Conservation (phyloP, 1,140 invertebrate species). For the Dendrolimus punctatus region DNA sequence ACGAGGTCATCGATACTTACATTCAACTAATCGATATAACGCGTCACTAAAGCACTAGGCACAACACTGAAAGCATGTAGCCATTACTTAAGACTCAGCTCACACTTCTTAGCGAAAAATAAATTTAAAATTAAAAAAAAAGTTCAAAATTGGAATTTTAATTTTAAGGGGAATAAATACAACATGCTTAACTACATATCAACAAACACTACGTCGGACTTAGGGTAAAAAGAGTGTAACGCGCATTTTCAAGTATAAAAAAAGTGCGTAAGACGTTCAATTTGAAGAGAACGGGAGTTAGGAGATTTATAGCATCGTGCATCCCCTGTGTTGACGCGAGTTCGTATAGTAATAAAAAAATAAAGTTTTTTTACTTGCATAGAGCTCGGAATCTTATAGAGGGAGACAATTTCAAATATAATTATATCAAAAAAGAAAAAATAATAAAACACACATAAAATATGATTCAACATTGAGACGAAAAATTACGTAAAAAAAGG, state of each 20-base stretch:
- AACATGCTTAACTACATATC: constrained; percentile 43
- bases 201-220: constrained; percentile 3
- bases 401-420: constrained; percentile 55
- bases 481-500: constrained; percentile 37
- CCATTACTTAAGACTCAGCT: constrained; percentile 32
- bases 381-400: constrained; percentile 60
- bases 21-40: constrained; percentile 14
- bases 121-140: constrained; percentile 25
- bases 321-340: constrained; percentile 67
- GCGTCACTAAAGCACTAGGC: constrained; percentile 27
- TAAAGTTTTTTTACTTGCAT: not conserved
- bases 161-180: constrained; percentile 39
- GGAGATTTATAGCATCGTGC: constrained; percentile 63
- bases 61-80: constrained; percentile 60
- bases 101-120: constrained; percentile 23
- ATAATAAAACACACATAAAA: constrained; percentile 43
- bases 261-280: not conserved
- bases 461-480: constrained; percentile 31
- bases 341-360: constrained; percentile 35
- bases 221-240: constrained; percentile 8
- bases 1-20: constrained; percentile 26
- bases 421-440: constrained; percentile 33
- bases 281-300: constrained; percentile 30
- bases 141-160: constrained; percentile 27
- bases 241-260: constrained; percentile 1